Base-by-base conservation (phyloP, 2,888 invertebrate species). In the Mythimna ferrago region DNA sequence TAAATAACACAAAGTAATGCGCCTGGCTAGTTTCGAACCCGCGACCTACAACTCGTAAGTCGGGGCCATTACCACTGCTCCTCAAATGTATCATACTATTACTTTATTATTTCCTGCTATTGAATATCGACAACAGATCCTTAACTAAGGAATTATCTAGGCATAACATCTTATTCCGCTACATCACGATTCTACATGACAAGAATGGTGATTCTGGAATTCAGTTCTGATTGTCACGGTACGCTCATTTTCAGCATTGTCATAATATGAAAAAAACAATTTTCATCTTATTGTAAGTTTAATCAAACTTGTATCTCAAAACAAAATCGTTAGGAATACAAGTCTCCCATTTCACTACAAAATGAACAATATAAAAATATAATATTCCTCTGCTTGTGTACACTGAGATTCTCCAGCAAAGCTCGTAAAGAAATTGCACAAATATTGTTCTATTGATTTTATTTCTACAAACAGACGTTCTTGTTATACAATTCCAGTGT, bases 401-500 rank as follows among this genome's bases (percentile, higher is more conserved):
- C 19, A 54, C 41, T 54, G 16, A 48, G n/a, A 41, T 48, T 35
- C 41, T 61, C 16, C 58, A 32, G 9, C 54, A 11, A 67, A 78
- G n/a, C 62, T 66, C 57, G n/a, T 56, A 71, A 81, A 53, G 58
- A 71, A 66, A 82, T 79, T 65, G 62, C 69, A 58, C 66, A 69
- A 71, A 75, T 56, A 73, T 74, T 71, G 67, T 68, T 74, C 66
- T 56, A 66, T 76, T 58, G 66, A 65, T 66, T 72, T 77, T 63
- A 67, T 66, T 66, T 64, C 53, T 11, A 35, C 66, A 67, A 71
- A 66, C 62, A 65, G 35, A 70, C 21, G 14, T 74, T 41, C 60
- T 71, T 51, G 57, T 70, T 62, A 65, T 71, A 73, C 73, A 54
- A 58, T 93, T 94, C 44, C 88, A 96, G 96, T 95, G 48, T 96